Evolutionary conservation across 2,888 invertebrate species (phyloP).

Genomic region (Frankliniella fusca): DNA sequence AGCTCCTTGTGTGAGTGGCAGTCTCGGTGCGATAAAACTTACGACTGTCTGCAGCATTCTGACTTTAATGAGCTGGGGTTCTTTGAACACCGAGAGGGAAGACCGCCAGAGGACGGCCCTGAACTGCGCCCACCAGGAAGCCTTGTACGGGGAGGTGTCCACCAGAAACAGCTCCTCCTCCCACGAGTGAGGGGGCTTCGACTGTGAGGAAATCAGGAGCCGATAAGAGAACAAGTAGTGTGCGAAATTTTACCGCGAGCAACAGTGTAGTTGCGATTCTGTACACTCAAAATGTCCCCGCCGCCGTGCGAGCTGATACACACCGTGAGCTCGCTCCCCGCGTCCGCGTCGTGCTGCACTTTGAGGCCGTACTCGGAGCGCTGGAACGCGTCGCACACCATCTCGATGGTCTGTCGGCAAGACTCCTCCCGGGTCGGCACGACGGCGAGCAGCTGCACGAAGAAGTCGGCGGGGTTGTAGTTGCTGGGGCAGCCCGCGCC

Average conservation of each 20-base stretch:
- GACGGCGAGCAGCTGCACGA: constrained; percentile 82
- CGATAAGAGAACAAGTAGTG: background rate
- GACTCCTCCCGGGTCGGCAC: constrained; percentile 77
- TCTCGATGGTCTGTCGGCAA: constrained; percentile 71
- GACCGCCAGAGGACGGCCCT: constrained; percentile 85
- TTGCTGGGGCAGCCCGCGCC: constrained; percentile 81
- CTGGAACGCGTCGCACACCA: constrained; percentile 73
- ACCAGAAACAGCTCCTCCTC: constrained; percentile 13
- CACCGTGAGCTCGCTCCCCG: constrained; percentile 38
- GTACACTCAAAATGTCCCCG: too few species aligned
- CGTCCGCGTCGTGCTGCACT: constrained; percentile 57
- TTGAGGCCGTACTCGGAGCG: constrained; percentile 60
- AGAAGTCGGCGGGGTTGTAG: constrained; percentile 93
- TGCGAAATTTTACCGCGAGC: too few species aligned
- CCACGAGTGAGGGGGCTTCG: constrained; percentile 14
- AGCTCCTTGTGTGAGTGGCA: background rate
- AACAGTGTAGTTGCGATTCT: too few species aligned
- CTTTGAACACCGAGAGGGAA: constrained; percentile 81
- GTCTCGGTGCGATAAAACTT: constrained; percentile 46
- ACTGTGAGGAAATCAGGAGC: too few species aligned
- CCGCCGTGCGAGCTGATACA: background rate
- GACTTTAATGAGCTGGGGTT: constrained; percentile 85
- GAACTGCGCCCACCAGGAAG: constrained; percentile 84
- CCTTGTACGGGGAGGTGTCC: constrained; percentile 65
- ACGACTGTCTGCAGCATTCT: constrained; percentile 84